Evolutionary conservation across 92 coral and sea anemone species (phyloP), one percentile per base, ranked within the genome.

Genomic region (Actinostola sp.): DNA sequence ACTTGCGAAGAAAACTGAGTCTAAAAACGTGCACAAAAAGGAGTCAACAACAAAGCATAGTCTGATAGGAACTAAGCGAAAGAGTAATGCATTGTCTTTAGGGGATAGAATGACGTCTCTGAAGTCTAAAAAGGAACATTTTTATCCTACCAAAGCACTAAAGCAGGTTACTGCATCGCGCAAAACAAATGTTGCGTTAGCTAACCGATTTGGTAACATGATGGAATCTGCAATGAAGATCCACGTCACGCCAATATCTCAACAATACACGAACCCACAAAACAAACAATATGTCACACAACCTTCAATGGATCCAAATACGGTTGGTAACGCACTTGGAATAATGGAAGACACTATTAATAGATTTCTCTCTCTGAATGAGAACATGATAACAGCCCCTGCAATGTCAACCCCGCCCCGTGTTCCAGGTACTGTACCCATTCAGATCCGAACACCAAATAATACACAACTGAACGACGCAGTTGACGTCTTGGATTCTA

Each of bases 191-290:
- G 81, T 75, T 8, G 31, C 38, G 11, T 10, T 28, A 13, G 72
- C 81, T 9, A 49, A n/a, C n/a, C n/a, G n/a, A n/a, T n/a, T n/a
- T n/a, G n/a, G 28, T 32, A 74, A 75, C 28, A 59, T 25, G 45
- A 49, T 45, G 49, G 66, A 50, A 50, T n/a, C 66, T 20, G 32
- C 60, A 25, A 66, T 26, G 39, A 66, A 49, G 55, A 64, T 75
- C 49, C 63, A 75, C 42, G 61, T 75, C 50, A 23, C 81, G 53
- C 19, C 58, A 39, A 63, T 63, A 13, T 63, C 66, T 36, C 72
- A 75, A 49, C 51, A 36, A 17, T 35, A 29, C 25, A 36, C 41
- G 71, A 39, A 26, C 4, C 24, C 16, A 33, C 15, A 48, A 17
- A 53, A 32, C 35, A 43, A 55, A 33, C 55, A 43, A 26, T 15